Base-by-base conservation (phyloP, 2,113 vertebrate species). In the Seriola dumerili region DNA sequence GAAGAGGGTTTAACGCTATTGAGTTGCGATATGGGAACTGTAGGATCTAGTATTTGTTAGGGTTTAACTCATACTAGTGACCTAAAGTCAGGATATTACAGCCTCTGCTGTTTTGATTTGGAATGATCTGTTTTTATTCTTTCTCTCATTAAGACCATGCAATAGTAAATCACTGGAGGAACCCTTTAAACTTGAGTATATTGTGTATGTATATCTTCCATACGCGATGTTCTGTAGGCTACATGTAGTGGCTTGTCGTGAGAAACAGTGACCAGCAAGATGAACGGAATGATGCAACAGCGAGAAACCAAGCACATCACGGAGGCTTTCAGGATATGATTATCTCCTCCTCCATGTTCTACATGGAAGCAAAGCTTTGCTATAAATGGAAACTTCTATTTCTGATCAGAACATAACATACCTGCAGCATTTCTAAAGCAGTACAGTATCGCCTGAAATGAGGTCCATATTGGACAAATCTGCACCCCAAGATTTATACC, bases 331-430 rank as follows among this genome's bases (percentile, higher is more conserved):
- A 9, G 57, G 54, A 57, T 34, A 23, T 64, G 29, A 48, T 63
- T 52, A 58, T 14, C 16, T 65, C 42, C 58, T 48, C 48, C 4
- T 69, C 48, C 48, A 11, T 61, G 14, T 65, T 36, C 59, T 54
- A 9, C n/a, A 63, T 29, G 42, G 23, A 61, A 16, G 12, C 40
- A 52, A 36, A 72, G 54, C 25, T 16, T 12, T 12, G 17, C 74
- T 64, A 57, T 59, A 50, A 71, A 59, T 64, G 55, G 48, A 76
- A 72, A 73, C 11, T 3, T 50, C 29, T 64, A 76, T 80, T 75
- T 70, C 9, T 59, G 36, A 58, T 67, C 72, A 62, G 23, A 14
- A 8, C 29, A 55, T 9, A 46, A 46, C 66, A 58, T 16, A 70
- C 46, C 48, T 48, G 40, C 8, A 62, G 46, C 34, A 19, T 44